Conservation (phyloP, 2,113 vertebrate genomes). For the Lepisosteus osseus region DNA sequence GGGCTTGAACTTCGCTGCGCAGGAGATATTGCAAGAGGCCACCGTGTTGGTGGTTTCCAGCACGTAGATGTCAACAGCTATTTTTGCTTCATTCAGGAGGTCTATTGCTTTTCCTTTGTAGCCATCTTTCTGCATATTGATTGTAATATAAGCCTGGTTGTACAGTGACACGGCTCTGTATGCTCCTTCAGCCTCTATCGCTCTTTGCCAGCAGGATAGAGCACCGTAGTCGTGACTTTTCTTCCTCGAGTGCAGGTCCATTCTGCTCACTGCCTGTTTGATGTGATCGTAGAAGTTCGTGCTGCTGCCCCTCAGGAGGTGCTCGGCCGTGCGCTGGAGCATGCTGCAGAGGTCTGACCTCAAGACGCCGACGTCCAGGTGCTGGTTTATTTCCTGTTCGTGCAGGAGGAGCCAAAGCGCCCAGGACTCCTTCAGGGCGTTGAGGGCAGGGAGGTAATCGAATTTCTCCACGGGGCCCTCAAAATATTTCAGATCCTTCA, state of each 20-base stretch:
- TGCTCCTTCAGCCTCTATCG: conserved; percentile 5
- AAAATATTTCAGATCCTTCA: conserved; percentile 7
- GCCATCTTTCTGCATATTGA: conserved; percentile 25
- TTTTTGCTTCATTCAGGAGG: conserved; percentile 21
- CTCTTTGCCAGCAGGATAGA: conserved; percentile 23
- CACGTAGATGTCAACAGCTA: conserved; percentile 14
- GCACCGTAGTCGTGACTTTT: conserved; percentile 20
- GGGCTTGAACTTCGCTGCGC: background rate
- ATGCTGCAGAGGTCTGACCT: conserved; percentile 10
- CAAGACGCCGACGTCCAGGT: conserved; percentile 20
- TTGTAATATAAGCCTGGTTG: conserved; percentile 31
- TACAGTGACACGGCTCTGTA: conserved; percentile 29
- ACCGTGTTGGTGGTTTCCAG: conserved; percentile 18
- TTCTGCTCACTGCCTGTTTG: conserved; percentile 28
- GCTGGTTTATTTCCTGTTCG: conserved; percentile 29
- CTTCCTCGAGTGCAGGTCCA: conserved; percentile 20
- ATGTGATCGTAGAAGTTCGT: conserved; percentile 32
- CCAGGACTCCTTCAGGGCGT: conserved; percentile 36
- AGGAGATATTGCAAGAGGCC: background rate
- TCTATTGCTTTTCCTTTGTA: conserved; percentile 22
- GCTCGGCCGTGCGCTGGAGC: background rate
- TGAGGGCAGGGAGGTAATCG: conserved; percentile 33
- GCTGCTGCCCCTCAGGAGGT: conserved; percentile 15
- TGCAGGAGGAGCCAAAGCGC: conserved; percentile 31
- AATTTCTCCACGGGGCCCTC: conserved; percentile 6